A percentile compares a stretch with the other conserved stretches of the same genome.
Evolutionary conservation across 2,113 vertebrate genomes (phyloP).

Genomic region (Pholis gunnellus): DNA sequence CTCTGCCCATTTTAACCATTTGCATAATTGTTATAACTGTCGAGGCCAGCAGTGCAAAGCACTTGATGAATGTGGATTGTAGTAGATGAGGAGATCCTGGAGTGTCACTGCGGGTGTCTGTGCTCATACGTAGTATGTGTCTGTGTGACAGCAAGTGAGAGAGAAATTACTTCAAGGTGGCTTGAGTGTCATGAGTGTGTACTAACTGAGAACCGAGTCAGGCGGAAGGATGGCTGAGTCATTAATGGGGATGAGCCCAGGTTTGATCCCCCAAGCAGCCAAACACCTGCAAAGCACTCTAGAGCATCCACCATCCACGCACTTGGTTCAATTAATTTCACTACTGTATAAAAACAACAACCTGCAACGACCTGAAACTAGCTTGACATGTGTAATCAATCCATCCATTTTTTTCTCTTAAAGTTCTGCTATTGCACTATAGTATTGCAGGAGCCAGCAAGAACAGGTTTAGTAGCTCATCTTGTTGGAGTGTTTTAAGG

Average conservation of each 20-base stretch:
- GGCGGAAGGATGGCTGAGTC: neutral
- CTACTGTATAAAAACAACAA: neutral
- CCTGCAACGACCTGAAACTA: neutral
- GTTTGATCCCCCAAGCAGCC: constrained; percentile 2
- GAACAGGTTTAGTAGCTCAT: neutral
- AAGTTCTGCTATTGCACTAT: neutral
- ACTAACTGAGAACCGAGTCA: neutral
- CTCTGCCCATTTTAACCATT: constrained; percentile 68
- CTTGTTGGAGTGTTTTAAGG: neutral
- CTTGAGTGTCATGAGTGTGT: constrained; percentile 19
- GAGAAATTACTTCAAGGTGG: neutral
- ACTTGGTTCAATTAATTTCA: neutral
- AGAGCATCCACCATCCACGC: neutral
- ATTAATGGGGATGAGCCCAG: no score
- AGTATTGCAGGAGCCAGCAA: neutral
- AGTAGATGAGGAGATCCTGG: constrained; percentile 47
- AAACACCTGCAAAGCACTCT: constrained; percentile 1
- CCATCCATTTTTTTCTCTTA: neutral
- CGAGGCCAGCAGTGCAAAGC: constrained; percentile 59
- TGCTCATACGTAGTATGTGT: constrained; percentile 7
- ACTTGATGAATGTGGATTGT: constrained; percentile 62
- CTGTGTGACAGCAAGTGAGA: constrained; percentile 22
- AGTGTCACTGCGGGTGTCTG: constrained; percentile 35
- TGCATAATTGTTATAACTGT: constrained; percentile 73
- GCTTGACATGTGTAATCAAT: neutral